Conservation (phyloP, 2,113 vertebrate genomes). For the Ctenodactylus gundi region DNA sequence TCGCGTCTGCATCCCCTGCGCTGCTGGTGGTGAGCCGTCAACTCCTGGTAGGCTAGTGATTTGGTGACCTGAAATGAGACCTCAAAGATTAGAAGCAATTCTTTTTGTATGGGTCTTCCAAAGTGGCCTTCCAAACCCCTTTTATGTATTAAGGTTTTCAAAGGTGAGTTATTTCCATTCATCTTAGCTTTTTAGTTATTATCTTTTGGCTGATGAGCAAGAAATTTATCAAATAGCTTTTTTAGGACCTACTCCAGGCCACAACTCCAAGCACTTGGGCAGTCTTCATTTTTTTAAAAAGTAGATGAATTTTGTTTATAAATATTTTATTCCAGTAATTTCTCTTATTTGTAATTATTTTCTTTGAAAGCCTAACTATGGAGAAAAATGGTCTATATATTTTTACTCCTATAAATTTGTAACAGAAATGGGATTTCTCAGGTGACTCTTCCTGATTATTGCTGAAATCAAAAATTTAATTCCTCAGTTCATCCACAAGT, state of each 20-base stretch:
- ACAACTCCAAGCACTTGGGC: background rate
- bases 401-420: background rate
- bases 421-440: background rate
- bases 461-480: background rate
- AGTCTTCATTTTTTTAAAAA: background rate
- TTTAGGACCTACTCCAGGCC: background rate
- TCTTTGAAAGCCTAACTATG: background rate
- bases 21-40: fast-evolving
- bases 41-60: background rate
- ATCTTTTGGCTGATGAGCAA: background rate
- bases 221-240: background rate
- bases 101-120: background rate
- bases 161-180: background rate
- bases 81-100: background rate
- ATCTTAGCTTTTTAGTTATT: background rate
- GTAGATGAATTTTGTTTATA: background rate
- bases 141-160: background rate
- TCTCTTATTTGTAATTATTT: background rate
- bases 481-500: background rate
- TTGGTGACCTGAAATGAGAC: background rate
- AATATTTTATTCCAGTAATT: background rate
- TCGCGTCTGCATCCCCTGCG: too few species aligned
- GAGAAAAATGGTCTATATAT: background rate
- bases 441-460: background rate
- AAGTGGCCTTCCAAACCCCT: background rate